Evolutionary conservation across 2,797 vertebrate genomes (phyloP).

Genomic region (Gorsachius magnificus): DNA sequence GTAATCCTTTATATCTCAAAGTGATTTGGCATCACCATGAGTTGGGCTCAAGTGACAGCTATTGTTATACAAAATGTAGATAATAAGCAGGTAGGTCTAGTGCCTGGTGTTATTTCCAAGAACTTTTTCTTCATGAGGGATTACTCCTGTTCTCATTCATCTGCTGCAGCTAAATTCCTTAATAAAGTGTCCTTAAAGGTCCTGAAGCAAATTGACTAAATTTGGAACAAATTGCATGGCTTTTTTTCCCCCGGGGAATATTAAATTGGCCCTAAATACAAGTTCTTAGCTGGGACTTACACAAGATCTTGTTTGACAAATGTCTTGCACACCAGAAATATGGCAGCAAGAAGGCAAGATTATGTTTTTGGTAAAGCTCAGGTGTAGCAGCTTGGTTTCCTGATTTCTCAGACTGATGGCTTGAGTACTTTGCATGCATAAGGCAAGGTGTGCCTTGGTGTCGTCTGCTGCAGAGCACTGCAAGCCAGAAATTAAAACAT

Average conservation of each 20-base stretch:
- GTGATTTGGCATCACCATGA: neutral
- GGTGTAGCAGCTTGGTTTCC: neutral
- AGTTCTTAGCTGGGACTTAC: neutral
- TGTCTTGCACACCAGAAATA: rapidly evolving
- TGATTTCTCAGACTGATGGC: neutral
- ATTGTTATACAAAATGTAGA: neutral
- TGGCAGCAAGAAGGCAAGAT: neutral
- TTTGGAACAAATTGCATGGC: neutral
- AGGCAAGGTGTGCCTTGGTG: neutral
- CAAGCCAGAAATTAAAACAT: neutral
- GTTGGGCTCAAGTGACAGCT: neutral
- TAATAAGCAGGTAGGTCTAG: neutral
- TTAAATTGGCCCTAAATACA: neutral
- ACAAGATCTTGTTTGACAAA: neutral
- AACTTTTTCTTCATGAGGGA: neutral
- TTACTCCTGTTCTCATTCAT: neutral
- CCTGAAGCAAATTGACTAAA: neutral
- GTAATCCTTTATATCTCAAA: neutral
- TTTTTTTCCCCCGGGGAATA: neutral
- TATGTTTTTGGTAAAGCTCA: neutral
- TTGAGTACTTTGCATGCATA: neutral
- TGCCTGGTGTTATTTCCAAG: neutral
- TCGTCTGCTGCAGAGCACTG: neutral
- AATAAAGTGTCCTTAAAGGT: neutral
- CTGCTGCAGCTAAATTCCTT: neutral